A percentile compares a stretch with the other conserved stretches of the same genome.
phyloP scores from a whole-genome alignment of 2,888 invertebrate genomes.

The Sialis fuliginosa region DNA sequence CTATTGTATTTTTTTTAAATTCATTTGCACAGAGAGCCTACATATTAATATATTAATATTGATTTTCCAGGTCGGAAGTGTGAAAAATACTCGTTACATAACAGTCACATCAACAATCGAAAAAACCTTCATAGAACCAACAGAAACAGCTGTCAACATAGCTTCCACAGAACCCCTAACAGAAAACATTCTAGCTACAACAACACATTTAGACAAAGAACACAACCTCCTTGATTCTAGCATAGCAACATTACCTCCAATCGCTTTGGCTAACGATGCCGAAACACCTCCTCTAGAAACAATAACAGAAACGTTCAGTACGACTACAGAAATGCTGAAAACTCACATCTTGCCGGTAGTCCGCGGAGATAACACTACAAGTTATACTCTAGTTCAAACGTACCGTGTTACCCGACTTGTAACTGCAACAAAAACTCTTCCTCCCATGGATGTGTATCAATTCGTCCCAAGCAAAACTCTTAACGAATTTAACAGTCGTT shows the following conservation, averaged over 20 bases:
- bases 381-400: slow-evolving; percentile 72
- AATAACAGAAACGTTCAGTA: slow-evolving; percentile 78
- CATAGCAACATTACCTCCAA: slow-evolving; percentile 66
- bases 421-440: slow-evolving; percentile 77
- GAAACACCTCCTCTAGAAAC: slow-evolving; percentile 79
- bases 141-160: slow-evolving; percentile 28
- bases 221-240: slow-evolving; percentile 52
- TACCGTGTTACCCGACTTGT: slow-evolving; percentile 74
- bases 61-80: slow-evolving; percentile 55
- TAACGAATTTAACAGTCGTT: slow-evolving; percentile 72
- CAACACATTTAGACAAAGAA: slow-evolving; percentile 52
- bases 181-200: slow-evolving; percentile 71
- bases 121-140: slow-evolving; percentile 46
- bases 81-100: slow-evolving; percentile 73
- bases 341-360: slow-evolving; percentile 78
- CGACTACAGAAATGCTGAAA: slow-evolving; percentile 73
- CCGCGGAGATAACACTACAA: slow-evolving; percentile 51
- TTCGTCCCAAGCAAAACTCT: slow-evolving; percentile 72
- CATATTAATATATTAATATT: background rate
- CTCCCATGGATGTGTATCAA: slow-evolving; percentile 73
- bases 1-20: background rate
- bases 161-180: slow-evolving; percentile 58
- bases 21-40: background rate
- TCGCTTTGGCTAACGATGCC: slow-evolving; percentile 55
- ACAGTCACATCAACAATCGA: slow-evolving; percentile 77